Conservation (phyloP, 1,140 invertebrate species). For the Pomacea maculata region DNA sequence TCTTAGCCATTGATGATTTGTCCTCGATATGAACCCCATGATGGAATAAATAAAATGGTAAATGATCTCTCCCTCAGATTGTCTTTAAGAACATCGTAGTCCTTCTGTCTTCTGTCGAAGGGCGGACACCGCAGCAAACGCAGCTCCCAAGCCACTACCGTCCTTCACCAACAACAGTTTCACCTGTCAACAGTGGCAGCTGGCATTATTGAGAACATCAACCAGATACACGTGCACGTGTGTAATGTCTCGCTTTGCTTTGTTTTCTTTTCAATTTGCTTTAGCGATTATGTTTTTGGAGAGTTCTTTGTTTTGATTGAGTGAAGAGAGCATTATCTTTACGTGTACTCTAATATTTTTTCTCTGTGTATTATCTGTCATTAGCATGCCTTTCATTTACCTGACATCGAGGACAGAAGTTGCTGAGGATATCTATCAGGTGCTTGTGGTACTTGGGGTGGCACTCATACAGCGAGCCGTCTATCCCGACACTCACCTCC, state of each 20-base stretch:
- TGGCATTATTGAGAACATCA: not conserved
- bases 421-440: constrained; percentile 87
- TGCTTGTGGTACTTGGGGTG: constrained; percentile 95
- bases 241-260: not conserved
- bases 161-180: constrained; percentile 96
- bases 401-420: constrained; percentile 72
- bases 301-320: too few species aligned
- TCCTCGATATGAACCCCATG: too few species aligned
- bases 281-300: too few species aligned
- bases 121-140: constrained; percentile 82
- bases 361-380: too few species aligned
- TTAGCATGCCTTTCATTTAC: constrained; percentile 25
- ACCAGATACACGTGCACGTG: not conserved
- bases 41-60: too few species aligned
- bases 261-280: not conserved
- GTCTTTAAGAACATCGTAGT: constrained; percentile 24
- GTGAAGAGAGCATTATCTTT: too few species aligned
- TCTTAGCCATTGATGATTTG: too few species aligned
- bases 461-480: constrained; percentile 96
- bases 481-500: constrained; percentile 92
- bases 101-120: constrained; percentile 20
- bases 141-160: constrained; percentile 94
- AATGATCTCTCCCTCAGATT: not conserved
- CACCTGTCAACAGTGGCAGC: constrained; percentile 74
- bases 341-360: too few species aligned